phyloP scores from a whole-genome alignment of 2,888 invertebrate species.

The Marasmarcha lunaedactyla region DNA sequence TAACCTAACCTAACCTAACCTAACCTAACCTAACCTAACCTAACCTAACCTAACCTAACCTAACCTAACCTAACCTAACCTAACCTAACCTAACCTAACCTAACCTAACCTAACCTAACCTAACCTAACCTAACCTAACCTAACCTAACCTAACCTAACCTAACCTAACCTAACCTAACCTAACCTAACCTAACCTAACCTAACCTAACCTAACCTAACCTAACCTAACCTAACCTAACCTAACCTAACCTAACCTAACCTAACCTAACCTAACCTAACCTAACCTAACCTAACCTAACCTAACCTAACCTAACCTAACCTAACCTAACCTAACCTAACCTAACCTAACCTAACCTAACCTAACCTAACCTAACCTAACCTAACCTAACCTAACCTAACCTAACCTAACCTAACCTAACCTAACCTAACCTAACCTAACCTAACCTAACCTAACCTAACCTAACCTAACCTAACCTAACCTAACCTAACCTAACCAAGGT shows the following conservation, averaged over 20 bases:
- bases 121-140: conserved; percentile 14
- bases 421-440: conserved; percentile 2
- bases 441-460: background rate
- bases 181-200: conserved; percentile 13
- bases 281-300: conserved; percentile 5
- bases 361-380: conserved; percentile 4
- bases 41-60: conserved; percentile 6
- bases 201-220: conserved; percentile 12
- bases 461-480: conserved; percentile 4
- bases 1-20: conserved; percentile 9
- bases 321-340: conserved; percentile 2
- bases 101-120: conserved; percentile 12
- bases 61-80: conserved; percentile 14
- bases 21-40: conserved; percentile 9
- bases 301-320: conserved; percentile 2
- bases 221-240: conserved; percentile 12
- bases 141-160: conserved; percentile 4
- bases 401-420: conserved; percentile 3
- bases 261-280: conserved; percentile 7
- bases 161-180: conserved; percentile 13
- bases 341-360: conserved; percentile 4
- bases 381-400: conserved; percentile 1
- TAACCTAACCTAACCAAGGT: no score
- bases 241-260: conserved; percentile 7
- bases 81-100: conserved; percentile 13